Conservation (phyloP, 2,797 vertebrate species). For the Phaenicophaeus curvirostris region DNA sequence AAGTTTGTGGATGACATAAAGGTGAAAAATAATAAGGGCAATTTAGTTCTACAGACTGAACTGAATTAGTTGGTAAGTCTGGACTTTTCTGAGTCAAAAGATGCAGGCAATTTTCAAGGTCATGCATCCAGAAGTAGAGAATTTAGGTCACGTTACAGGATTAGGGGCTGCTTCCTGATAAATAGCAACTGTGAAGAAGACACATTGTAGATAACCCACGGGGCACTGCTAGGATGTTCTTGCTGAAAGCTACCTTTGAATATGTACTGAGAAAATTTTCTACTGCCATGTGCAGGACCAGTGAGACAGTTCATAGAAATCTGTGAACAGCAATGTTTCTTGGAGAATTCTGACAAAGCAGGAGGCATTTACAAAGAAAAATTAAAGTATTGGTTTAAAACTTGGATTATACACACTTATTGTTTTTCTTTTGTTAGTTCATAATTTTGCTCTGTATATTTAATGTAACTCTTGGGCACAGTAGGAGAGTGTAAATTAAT, state of each 20-base stretch:
- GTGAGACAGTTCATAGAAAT: neutral
- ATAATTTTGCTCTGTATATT: neutral
- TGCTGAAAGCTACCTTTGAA: neutral
- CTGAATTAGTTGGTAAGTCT: neutral
- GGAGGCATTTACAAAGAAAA: neutral
- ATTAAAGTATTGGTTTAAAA: neutral
- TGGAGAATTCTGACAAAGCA: neutral
- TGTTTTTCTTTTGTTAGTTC: neutral
- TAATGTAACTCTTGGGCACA: neutral
- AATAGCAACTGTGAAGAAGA: neutral
- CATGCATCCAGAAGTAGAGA: neutral
- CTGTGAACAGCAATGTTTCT: accelerated
- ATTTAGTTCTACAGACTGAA: neutral
- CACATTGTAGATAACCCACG: neutral
- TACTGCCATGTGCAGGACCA: accelerated
- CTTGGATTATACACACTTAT: neutral
- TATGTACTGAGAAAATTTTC: neutral
- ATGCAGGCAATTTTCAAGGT: neutral
- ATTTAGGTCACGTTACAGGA: neutral
- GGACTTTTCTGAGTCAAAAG: neutral
- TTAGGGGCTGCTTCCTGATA: neutral
- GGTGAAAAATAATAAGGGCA: neutral
- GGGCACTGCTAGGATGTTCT: neutral
- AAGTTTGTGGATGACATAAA: neutral
- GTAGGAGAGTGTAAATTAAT: constrained; percentile 1